These are phyloP conservation scores for Ceyx margarethae DNA, from an alignment of 2,113 vertebrate genomes.

Conservation along the genomic window DNA sequence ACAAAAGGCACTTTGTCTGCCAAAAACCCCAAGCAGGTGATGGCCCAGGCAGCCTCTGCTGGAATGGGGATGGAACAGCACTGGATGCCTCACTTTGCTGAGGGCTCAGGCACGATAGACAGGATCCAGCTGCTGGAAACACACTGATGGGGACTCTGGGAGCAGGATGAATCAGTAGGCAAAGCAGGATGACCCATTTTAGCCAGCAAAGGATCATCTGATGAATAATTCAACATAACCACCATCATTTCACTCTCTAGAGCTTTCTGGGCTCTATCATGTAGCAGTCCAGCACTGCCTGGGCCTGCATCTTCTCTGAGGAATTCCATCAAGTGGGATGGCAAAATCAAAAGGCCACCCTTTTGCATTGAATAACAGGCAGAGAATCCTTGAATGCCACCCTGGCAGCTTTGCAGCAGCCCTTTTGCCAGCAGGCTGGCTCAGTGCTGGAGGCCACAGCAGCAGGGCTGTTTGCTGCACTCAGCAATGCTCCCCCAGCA, in stretches of 20 bases:
- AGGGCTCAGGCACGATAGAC: background rate
- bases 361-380: background rate
- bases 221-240: background rate
- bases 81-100: background rate
- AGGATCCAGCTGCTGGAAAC: background rate
- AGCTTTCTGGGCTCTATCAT: background rate
- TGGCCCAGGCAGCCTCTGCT: background rate
- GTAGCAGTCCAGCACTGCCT: background rate
- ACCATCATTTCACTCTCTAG: background rate
- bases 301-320: background rate
- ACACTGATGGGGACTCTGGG: background rate
- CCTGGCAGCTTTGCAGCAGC: background rate
- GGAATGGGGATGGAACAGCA: background rate
- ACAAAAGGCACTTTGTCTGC: background rate
- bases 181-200: slow-evolving; percentile 34
- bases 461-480: background rate
- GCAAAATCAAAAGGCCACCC: background rate
- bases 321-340: background rate
- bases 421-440: background rate
- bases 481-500: background rate
- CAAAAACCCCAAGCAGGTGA: fast-evolving
- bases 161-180: background rate
- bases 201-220: background rate
- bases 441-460: background rate
- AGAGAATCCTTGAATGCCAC: background rate